Percentiles rank a stretch among this genome's conserved stretches.
These are phyloP conservation scores for Anser brachyrhynchus DNA, from an alignment of 2,113 vertebrate genomes.

Conservation along the genomic window DNA sequence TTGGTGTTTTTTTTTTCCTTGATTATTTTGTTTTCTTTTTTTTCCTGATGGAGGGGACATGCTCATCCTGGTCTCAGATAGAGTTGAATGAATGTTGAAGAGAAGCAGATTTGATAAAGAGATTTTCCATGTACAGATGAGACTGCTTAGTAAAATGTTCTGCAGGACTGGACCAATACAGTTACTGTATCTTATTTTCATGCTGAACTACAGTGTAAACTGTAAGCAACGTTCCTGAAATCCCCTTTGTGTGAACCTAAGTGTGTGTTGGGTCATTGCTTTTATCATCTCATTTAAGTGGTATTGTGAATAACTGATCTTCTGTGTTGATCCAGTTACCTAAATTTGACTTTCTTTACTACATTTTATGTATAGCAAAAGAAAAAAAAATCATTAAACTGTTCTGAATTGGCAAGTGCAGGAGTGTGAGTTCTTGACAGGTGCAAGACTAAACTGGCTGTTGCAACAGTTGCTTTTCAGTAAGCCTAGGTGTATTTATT, in stretches of 20 bases:
- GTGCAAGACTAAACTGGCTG: not conserved
- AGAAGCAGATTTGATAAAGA: slow-evolving; percentile 50
- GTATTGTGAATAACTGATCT: slow-evolving; percentile 58
- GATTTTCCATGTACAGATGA: slow-evolving; percentile 39
- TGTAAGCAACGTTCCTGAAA: slow-evolving; percentile 31
- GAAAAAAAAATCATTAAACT: slow-evolving; percentile 65
- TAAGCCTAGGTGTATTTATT: not conserved
- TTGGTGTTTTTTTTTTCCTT: not conserved
- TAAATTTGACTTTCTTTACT: slow-evolving; percentile 62
- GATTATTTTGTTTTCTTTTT: slow-evolving; percentile 50
- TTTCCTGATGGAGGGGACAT: slow-evolving; percentile 45
- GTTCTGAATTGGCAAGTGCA: slow-evolving; percentile 63
- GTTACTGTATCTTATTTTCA: not conserved
- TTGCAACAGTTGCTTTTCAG: slow-evolving; percentile 15
- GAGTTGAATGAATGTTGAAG: slow-evolving; percentile 58
- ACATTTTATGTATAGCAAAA: slow-evolving; percentile 56
- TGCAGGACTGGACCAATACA: slow-evolving; percentile 43
- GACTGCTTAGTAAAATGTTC: slow-evolving; percentile 7
- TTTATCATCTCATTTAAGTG: slow-evolving; percentile 44
- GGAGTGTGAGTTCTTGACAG: slow-evolving; percentile 57
- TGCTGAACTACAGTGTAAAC: slow-evolving; percentile 46
- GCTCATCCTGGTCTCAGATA: slow-evolving; percentile 31
- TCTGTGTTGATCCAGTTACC: slow-evolving; percentile 46
- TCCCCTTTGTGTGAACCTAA: slow-evolving; percentile 30
- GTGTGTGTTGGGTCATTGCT: slow-evolving; percentile 49